Base-by-base conservation (phyloP, 2,797 vertebrate genomes). In the Halcyon leucocephala region DNA sequence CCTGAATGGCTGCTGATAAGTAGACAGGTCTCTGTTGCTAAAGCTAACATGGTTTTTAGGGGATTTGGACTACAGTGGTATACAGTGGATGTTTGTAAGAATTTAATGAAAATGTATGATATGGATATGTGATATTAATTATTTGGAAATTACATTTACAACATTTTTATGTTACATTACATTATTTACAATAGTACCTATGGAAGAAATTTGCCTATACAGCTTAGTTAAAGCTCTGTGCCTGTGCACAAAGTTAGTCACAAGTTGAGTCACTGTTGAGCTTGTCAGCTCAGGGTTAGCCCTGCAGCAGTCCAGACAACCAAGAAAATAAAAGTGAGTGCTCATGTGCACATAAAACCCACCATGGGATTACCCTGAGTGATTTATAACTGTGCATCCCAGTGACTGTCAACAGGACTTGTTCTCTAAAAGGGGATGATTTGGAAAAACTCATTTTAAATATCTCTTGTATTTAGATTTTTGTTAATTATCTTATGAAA, bases 351-450 rank as follows among this genome's bases (percentile, higher is more conserved):
- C 4, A 2, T 42, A 24, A 51, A 74, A 85, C 28, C 10, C 11
- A 48, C 10, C 0, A 0, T 12, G 39, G 14, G 7, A 10, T 57
- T 33, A 39, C 7, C 19, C 31, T 0, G 1, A 14, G 7, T 15
- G 14, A 57, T 4, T 70, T 60, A 37, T 22, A 65, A 61, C 7
- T 8, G 1, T 4, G 12, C 14, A 58, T 9, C 9, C 41, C 10
- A 19, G 39, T 35, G 44, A 61, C 25, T 9, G 0, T 28, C 81
- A 79, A 10, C 0, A 55, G 54, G 13, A 7, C 24, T 64, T 44
- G 2, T 4, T 39, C 21, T 70, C 58, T 58, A 24, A 42, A 57
- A 48, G 4, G 22, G 1, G 5, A 1, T 31, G 22, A 24, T 25
- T 82, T 66, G 3, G 3, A 18, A 58, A 90, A 89, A 41, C 4